Evolutionary conservation across 1,140 invertebrate genomes (phyloP).

Genomic region (Platyura marginata): DNA sequence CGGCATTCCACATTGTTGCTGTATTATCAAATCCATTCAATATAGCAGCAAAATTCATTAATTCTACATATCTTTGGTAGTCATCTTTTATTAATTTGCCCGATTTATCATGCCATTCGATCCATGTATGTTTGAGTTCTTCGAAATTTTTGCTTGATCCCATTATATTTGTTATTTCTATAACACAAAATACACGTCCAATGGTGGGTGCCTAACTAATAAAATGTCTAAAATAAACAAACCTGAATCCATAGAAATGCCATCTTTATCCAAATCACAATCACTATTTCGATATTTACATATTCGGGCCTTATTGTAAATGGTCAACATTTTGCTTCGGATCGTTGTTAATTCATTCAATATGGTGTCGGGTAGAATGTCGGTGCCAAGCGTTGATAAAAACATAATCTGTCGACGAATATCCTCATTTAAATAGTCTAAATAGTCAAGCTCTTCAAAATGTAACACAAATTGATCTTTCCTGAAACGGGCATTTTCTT

Average conservation of each 20-base stretch:
- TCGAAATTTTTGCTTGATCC: constrained; percentile 45
- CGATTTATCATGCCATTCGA: constrained; percentile 49
- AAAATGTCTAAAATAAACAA: no score
- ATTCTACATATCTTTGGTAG: constrained; percentile 49
- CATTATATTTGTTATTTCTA: constrained; percentile 46
- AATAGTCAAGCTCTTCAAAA: no score
- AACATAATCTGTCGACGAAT: neutral
- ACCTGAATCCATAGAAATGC: constrained; percentile 61
- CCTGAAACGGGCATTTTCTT: no score
- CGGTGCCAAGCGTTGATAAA: neutral
- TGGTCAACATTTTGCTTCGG: neutral
- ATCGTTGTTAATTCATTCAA: neutral
- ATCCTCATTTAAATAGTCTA: no score
- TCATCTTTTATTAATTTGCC: constrained; percentile 48
- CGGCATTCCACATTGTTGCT: constrained; percentile 28
- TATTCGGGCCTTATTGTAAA: neutral
- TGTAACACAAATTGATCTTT: no score
- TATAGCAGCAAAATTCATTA: constrained; percentile 60
- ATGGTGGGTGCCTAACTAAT: constrained; percentile 40
- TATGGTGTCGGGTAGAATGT: neutral
- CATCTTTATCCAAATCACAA: constrained; percentile 22
- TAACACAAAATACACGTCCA: constrained; percentile 43
- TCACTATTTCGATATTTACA: neutral
- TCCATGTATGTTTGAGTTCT: constrained; percentile 56
- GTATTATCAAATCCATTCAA: constrained; percentile 53